Evolutionary conservation across 2,113 vertebrate genomes (phyloP).

Genomic region (Podarcis muralis): DNA sequence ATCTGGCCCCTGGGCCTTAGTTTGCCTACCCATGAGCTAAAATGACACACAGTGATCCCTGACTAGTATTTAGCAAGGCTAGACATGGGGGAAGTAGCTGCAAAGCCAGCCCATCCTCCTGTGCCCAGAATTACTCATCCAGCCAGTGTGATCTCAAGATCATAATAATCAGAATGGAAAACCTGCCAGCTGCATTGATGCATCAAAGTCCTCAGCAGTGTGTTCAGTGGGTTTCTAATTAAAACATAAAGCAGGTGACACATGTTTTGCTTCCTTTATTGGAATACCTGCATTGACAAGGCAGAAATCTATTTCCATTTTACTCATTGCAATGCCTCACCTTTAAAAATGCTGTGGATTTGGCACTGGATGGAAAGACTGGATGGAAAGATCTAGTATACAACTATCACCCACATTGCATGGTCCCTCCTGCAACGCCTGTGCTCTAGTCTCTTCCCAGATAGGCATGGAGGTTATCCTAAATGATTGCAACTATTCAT

Average conservation of each 20-base stretch:
- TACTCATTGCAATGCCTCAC: conserved; percentile 37
- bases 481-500: background rate
- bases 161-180: conserved; percentile 10
- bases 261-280: background rate
- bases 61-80: background rate
- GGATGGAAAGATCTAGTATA: background rate
- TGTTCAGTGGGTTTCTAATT: conserved; percentile 52
- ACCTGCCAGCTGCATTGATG: conserved; percentile 9
- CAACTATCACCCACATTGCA: background rate
- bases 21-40: background rate
- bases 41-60: background rate
- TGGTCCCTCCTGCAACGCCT: too few species aligned
- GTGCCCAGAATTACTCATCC: background rate
- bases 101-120: background rate
- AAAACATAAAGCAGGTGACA: conserved; percentile 39
- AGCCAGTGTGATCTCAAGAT: background rate
- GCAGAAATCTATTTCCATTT: conserved; percentile 54
- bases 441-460: background rate
- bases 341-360: conserved; percentile 45
- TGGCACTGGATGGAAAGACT: conserved; percentile 38
- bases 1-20: too few species aligned
- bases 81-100: background rate
- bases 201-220: conserved; percentile 7
- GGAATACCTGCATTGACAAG: conserved; percentile 37
- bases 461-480: background rate